Evolutionary conservation across 2,888 invertebrate genomes (phyloP).

Genomic region (Leptinotarsa rubiginosa): DNA sequence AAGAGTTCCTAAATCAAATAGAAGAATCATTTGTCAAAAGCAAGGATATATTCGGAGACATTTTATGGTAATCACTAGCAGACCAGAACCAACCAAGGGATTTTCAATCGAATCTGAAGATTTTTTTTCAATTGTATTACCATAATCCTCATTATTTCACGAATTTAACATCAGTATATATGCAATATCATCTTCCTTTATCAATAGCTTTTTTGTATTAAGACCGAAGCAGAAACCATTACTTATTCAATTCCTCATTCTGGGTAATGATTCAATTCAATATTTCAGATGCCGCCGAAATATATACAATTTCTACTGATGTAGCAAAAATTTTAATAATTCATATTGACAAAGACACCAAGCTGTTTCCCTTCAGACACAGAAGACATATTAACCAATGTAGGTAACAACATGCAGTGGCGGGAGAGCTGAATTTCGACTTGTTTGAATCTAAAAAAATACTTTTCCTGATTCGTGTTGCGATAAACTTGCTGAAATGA

Average conservation of each 20-base stretch:
- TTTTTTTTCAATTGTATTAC: background rate
- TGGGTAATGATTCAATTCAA: background rate
- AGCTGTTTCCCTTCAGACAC: constrained; percentile 1
- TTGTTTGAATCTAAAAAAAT: no score
- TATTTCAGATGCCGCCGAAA: background rate
- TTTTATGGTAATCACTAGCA: no score
- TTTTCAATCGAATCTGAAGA: no score
- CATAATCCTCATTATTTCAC: background rate
- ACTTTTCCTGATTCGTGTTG: background rate
- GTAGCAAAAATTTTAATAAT: constrained; percentile 5
- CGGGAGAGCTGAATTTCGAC: no score
- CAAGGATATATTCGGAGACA: no score
- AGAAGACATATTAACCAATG: background rate
- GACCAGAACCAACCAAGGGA: no score
- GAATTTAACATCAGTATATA: background rate
- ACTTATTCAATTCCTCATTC: background rate
- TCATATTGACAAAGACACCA: background rate
- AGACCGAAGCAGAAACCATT: background rate
- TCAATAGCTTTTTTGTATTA: background rate
- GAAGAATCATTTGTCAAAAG: no score
- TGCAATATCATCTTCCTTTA: background rate
- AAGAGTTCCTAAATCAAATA: no score
- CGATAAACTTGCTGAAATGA: background rate
- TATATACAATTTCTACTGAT: background rate
- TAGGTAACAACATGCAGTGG: no score